Evolutionary conservation across 2,888 invertebrate genomes (phyloP).

Genomic region (Ochropleura plecta): DNA sequence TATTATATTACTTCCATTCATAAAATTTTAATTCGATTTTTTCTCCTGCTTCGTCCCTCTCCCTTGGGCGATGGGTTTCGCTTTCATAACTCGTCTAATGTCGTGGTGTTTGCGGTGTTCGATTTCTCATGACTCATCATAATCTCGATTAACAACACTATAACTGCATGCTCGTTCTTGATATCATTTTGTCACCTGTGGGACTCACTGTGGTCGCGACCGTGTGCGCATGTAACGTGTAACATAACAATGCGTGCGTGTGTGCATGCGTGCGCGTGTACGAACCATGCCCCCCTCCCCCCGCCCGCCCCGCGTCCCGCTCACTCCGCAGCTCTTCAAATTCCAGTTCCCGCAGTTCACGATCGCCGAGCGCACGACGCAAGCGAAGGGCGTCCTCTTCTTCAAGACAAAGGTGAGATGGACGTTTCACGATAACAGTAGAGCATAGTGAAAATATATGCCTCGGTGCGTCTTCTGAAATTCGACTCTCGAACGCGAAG

Average conservation of each 20-base stretch:
- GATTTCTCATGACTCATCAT: slow-evolving; percentile 76
- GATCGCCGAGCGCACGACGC: slow-evolving; percentile 83
- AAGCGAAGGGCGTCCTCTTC: slow-evolving; percentile 86
- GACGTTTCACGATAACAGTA: slow-evolving; percentile 55
- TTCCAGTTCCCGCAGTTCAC: slow-evolving; percentile 90
- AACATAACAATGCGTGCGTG: slow-evolving; percentile 57
- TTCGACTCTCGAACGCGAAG: slow-evolving; percentile 31
- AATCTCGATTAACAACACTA: slow-evolving; percentile 71
- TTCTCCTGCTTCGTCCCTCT: slow-evolving; percentile 77
- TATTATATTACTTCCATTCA: slow-evolving; percentile 3
- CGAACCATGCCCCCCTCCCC: slow-evolving; percentile 21
- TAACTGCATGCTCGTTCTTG: slow-evolving; percentile 75
- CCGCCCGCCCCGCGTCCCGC: slow-evolving; percentile 77
- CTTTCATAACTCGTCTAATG: slow-evolving; percentile 84
- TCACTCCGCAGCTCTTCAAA: slow-evolving; percentile 90
- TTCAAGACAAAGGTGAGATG: slow-evolving; percentile 85
- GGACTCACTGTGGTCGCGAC: slow-evolving; percentile 71
- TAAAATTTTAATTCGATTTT: slow-evolving; percentile 69
- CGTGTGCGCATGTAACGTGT: slow-evolving; percentile 65
- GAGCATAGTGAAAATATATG: slow-evolving; percentile 23
- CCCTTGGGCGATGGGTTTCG: slow-evolving; percentile 82
- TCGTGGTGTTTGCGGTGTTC: slow-evolving; percentile 83
- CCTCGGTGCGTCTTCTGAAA: slow-evolving; percentile 49
- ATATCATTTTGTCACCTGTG: slow-evolving; percentile 69
- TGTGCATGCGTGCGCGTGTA: slow-evolving; percentile 36